Percentiles rank a stretch among this genome's conserved stretches.
phyloP scores from a whole-genome alignment of 2,888 invertebrate genomes.

The Stenurella melanura region DNA sequence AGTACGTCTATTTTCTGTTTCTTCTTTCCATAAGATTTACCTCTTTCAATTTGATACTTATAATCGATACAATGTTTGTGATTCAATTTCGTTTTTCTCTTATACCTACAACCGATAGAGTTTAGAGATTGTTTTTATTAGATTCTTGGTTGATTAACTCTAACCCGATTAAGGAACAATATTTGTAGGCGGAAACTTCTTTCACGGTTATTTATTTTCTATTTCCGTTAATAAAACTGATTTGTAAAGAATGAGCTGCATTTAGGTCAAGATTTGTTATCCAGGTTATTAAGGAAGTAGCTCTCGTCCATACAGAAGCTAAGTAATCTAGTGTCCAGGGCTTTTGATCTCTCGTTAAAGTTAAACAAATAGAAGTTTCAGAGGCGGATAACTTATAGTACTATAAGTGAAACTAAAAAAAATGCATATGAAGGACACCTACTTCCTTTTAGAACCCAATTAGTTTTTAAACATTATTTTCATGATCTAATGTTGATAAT shows the following conservation, averaged over 20 bases:
- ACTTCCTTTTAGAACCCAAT: too few relatives aligned
- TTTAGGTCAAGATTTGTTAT: not conserved
- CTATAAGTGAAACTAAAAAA: too few relatives aligned
- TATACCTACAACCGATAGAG: constrained; percentile 4
- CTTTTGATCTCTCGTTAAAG: too few relatives aligned
- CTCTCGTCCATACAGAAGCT: too few relatives aligned
- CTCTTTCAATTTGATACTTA: not conserved
- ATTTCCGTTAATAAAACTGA: not conserved
- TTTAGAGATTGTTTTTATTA: constrained; percentile 17
- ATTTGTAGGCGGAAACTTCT: not conserved
- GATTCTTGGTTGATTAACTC: constrained; percentile 3
- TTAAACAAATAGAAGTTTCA: too few relatives aligned
- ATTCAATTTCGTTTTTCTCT: not conserved
- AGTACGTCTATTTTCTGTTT: not conserved
- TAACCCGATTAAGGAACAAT: constrained; percentile 11
- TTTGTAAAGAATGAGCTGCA: not conserved
- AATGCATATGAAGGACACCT: too few relatives aligned
- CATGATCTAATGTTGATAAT: too few relatives aligned
- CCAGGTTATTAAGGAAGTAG: too few relatives aligned
- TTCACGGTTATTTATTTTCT: not conserved
- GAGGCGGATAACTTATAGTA: too few relatives aligned
- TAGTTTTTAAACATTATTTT: too few relatives aligned
- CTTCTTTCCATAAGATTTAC: not conserved
- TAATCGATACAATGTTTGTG: not conserved
- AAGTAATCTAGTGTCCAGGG: too few relatives aligned